Evolutionary conservation across 2,888 invertebrate species (phyloP).

Genomic region (Epicampocera succincta): DNA sequence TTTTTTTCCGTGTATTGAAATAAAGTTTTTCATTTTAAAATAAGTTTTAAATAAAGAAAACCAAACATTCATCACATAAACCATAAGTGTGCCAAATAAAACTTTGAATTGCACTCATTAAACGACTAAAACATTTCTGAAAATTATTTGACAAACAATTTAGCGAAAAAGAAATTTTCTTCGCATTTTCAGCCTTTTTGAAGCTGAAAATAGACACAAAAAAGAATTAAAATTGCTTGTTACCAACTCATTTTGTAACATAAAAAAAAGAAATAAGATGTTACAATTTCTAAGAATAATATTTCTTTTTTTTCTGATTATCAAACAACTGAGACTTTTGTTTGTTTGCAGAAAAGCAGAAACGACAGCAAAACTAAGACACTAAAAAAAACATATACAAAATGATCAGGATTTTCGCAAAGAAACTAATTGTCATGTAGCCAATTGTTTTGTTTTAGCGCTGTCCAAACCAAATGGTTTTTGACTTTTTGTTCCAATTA

Average conservation of each 20-base stretch:
- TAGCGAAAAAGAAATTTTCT: too few relatives aligned
- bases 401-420: slow-evolving; percentile 17
- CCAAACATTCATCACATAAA: slow-evolving; percentile 9
- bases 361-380: neutral
- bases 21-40: neutral
- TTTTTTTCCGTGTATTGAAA: too few relatives aligned
- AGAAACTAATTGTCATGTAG: slow-evolving; percentile 52
- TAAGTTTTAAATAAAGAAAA: neutral
- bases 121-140: neutral
- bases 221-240: too few relatives aligned
- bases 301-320: too few relatives aligned
- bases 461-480: slow-evolving; percentile 10
- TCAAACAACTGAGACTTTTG: neutral
- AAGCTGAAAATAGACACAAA: too few relatives aligned
- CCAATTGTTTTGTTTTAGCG: slow-evolving; percentile 42
- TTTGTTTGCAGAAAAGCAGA: slow-evolving; percentile 33
- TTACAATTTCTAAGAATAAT: too few relatives aligned
- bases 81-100: slow-evolving; percentile 25
- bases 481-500: slow-evolving; percentile 56
- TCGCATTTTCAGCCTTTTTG: too few relatives aligned
- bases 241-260: too few relatives aligned
- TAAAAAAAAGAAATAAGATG: too few relatives aligned
- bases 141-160: too few relatives aligned
- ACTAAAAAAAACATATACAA: neutral
- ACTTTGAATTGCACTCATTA: slow-evolving; percentile 10